phyloP scores from a whole-genome alignment of 1,140 invertebrate genomes.

The Zaprionus africanus region DNA sequence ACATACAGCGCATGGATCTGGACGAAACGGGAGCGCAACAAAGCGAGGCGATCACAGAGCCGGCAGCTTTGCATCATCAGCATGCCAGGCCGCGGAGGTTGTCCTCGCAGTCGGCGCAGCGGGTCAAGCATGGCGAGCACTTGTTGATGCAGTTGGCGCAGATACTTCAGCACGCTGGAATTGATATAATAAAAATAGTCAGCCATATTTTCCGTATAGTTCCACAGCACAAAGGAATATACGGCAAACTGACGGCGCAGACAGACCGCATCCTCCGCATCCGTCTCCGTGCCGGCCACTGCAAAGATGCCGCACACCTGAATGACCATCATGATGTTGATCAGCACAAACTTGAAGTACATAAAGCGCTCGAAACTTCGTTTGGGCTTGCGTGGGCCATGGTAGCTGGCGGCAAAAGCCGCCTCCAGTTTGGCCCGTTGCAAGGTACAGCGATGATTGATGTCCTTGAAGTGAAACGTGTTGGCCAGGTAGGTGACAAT shows the following conservation, averaged over 20 bases:
- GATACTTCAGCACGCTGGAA: slow-evolving; percentile 63
- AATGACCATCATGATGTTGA: slow-evolving; percentile 75
- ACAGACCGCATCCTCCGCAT: background rate
- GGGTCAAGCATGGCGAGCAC: slow-evolving; percentile 29
- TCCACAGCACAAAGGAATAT: slow-evolving; percentile 79
- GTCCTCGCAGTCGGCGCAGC: background rate
- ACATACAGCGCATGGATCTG: slow-evolving; percentile 60
- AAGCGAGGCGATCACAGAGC: slow-evolving; percentile 58
- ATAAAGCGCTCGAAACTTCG: slow-evolving; percentile 62
- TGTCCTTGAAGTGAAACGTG: slow-evolving; percentile 64
- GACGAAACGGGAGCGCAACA: slow-evolving; percentile 37
- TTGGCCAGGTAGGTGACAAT: slow-evolving; percentile 74
- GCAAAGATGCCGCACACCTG: slow-evolving; percentile 67
- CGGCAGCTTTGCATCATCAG: slow-evolving; percentile 34
- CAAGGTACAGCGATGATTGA: slow-evolving; percentile 59
- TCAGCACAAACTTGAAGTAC: slow-evolving; percentile 73
- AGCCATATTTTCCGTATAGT: slow-evolving; percentile 79
- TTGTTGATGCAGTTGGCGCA: slow-evolving; percentile 57
- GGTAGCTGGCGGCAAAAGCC: slow-evolving; percentile 35
- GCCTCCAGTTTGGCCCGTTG: slow-evolving; percentile 54
- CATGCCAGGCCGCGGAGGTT: background rate
- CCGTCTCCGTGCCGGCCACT: slow-evolving; percentile 10
- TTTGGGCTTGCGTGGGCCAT: slow-evolving; percentile 23
- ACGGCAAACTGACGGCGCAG: slow-evolving; percentile 64
- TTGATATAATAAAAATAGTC: slow-evolving; percentile 77